phyloP scores from a whole-genome alignment of 2,888 invertebrate genomes.

The Cecidostiba fungosa region DNA sequence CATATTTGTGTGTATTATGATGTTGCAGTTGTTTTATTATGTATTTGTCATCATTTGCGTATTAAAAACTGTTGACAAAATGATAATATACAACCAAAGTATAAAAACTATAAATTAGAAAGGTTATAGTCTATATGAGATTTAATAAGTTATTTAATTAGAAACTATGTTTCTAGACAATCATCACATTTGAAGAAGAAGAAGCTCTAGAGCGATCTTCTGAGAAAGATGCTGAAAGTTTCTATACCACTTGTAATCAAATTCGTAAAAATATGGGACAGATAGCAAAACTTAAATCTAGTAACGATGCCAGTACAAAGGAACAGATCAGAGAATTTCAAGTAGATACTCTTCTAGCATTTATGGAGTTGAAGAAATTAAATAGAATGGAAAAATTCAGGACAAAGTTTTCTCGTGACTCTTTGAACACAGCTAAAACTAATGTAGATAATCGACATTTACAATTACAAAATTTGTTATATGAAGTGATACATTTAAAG shows the following conservation, averaged over 20 bases:
- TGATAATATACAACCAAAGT: not conserved
- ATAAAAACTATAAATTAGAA: not conserved
- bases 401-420: constrained; percentile 91
- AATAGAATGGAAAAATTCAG: constrained; percentile 95
- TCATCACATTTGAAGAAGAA: constrained; percentile 87
- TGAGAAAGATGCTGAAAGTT: constrained; percentile 86
- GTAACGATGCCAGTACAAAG: constrained; percentile 83
- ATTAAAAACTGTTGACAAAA: not conserved
- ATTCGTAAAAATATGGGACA: constrained; percentile 86
- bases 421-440: constrained; percentile 90
- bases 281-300: constrained; percentile 85
- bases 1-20: not conserved
- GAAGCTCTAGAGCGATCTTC: constrained; percentile 86
- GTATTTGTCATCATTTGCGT: not conserved
- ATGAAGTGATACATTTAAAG: constrained; percentile 95
- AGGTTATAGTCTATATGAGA: not conserved
- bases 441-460: constrained; percentile 94
- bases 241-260: constrained; percentile 86
- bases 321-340: constrained; percentile 86
- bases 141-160: not conserved
- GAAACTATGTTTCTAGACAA: constrained; percentile 81
- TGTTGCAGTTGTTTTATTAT: not conserved
- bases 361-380: constrained; percentile 93
- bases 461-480: constrained; percentile 94
- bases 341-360: constrained; percentile 87